Evolutionary conservation across 2,113 vertebrate species (phyloP), one percentile per base, ranked within the genome.

Genomic region (Upupa epops): DNA sequence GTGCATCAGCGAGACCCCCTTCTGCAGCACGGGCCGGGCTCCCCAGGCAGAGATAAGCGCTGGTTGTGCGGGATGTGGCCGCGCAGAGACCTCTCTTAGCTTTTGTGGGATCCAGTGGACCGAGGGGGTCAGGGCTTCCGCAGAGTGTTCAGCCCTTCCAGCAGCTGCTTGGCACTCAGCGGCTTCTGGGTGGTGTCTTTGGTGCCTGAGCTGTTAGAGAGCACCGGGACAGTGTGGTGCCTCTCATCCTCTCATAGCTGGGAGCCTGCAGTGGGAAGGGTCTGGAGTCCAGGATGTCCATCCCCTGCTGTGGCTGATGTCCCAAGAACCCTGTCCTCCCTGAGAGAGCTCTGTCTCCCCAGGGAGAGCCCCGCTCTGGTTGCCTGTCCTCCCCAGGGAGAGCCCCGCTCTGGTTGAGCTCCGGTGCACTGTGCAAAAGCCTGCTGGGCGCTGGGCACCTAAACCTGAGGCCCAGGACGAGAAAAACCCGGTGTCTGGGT

Each of bases 51-150:
- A 34, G 60, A 25, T 9, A 29, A 5, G 14, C 21, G 2, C 0
- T 13, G 34, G 49, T 18, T 22, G 0, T 1, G 37, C 32, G 61
- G 28, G 32, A 3, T 13, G 0, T 1, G 5, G 10, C 28, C 55
- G 59, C 36, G 7, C 51, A 12, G 32, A 37, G 73, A 5, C n/a
- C 21, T 19, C 11, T 9, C 5, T 0, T 1, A 36, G 71, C 2
- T 4, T 66, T 32, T 42, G 34, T 40, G 51, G 26, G 59, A 2
- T 13, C 4, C 6, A 42, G 55, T 4, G 58, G 13, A 13, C 14
- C 17, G 4, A 40, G 26, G 8, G 48, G n/a, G 28, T 8, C 59
- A 31, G 5, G 63, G 32, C 4, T 82, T 51, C 45, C 8, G 52
- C 51, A n/a, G 0, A 12, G 17, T 31, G 28, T n/a, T 5, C 42